Base-by-base conservation (phyloP, 2,888 invertebrate genomes). In the Spisula subtruncata region DNA sequence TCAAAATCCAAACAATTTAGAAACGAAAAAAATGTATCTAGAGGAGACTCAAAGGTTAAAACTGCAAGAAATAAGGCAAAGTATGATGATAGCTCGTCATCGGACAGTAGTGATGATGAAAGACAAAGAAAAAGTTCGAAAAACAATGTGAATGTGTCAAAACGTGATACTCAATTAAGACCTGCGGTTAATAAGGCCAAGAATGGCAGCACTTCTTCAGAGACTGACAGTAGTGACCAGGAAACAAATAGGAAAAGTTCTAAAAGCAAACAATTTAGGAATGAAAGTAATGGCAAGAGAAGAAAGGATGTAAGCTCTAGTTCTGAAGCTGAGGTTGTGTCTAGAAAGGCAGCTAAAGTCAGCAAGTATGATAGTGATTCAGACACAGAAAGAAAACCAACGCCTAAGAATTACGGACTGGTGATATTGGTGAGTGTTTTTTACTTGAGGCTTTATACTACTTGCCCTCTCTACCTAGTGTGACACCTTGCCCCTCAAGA, bases 341-440 rank as follows among this genome's bases (percentile, higher is more conserved):
- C n/a, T 20, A 66, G 25, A 66, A 66, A 66, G 60, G 60, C 60
- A 66, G 60, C 60, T 25, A 66, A 83, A 71, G 35, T 18, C 25
- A 66, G 25, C 10, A 46, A 83, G 60, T 60, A 82, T 25, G 75
- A 80, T 16, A 66, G 86, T 84, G 84, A 84, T 60, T 89, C 91
- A n/a, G 80, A 86, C 16, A 60, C 71, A 16, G 82, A 87, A 29
- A 60, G 48, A 48, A 48, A 81, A 83, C 25, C 25, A 48, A 87
- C 87, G 81, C 81, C 87, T 35, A 85, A 90, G 81, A 83, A 79
- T 41, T 91, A 90, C 85, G 91, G 91, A 25, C 86, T 91, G 18
- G 89, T 91, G 20, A 90, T 90, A 29, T 54, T 90, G 81, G 90
- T 90, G 84, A 66, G 88, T 79, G 29, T 12, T 0, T 79, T 81